Evolutionary conservation across 2,888 invertebrate genomes (phyloP).

Genomic region (Heliconius hortense): DNA sequence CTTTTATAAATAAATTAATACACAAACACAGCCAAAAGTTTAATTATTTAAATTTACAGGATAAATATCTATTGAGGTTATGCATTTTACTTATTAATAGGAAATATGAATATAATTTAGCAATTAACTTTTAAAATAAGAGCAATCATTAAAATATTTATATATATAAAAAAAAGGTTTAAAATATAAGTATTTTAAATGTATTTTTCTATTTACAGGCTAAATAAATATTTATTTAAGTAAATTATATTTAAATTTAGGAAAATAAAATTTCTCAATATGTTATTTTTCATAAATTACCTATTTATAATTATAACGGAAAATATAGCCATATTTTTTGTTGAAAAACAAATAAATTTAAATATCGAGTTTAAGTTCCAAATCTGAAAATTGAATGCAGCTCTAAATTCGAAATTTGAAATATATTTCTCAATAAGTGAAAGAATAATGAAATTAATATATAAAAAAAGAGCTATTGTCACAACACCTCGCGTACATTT

Average conservation of each 20-base stretch:
- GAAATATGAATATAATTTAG: slow-evolving; percentile 7
- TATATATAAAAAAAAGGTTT: not conserved
- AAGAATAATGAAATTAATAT: too few species aligned
- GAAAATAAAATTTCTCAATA: not conserved
- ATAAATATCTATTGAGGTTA: slow-evolving; percentile 9
- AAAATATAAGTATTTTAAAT: not conserved
- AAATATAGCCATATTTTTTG: too few species aligned
- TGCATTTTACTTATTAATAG: slow-evolving; percentile 6
- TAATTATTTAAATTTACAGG: slow-evolving; percentile 1
- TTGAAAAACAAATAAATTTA: not conserved
- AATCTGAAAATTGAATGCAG: not conserved
- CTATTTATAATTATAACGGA: not conserved
- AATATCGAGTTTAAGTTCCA: not conserved
- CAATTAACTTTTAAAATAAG: not conserved
- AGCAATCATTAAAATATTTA: not conserved
- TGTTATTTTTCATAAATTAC: not conserved
- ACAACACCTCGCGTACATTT: too few species aligned
- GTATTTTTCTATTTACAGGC: slow-evolving; percentile 5
- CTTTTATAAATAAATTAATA: slow-evolving; percentile 15
- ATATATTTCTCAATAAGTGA: not conserved
- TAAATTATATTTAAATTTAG: slow-evolving; percentile 5
- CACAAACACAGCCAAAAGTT: slow-evolving; percentile 14
- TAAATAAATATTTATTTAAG: slow-evolving; percentile 8
- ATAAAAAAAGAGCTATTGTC: too few species aligned
- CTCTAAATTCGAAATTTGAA: not conserved